Percentiles rank a stretch among this genome's conserved stretches.
These are phyloP conservation scores for Hypsibius dujardini DNA, from an alignment of 1,140 invertebrate species.

Conservation along the genomic window DNA sequence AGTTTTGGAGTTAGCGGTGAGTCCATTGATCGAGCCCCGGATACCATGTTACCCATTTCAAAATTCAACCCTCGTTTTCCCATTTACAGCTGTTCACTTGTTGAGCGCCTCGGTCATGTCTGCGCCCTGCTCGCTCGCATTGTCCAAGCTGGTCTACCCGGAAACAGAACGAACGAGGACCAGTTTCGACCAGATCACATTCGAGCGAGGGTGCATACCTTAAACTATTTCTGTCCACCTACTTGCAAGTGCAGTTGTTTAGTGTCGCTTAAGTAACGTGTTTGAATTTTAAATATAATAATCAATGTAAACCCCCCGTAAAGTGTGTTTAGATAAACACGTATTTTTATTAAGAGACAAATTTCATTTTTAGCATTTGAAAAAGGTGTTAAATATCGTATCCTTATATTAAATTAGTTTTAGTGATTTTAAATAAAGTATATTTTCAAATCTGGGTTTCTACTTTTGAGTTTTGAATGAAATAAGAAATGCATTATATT, in stretches of 20 bases:
- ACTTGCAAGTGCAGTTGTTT: too few species aligned
- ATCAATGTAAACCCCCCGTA: conserved; percentile 2
- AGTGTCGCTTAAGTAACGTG: too few species aligned
- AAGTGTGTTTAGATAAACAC: not conserved
- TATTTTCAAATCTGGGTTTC: too few species aligned
- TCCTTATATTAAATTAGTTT: too few species aligned
- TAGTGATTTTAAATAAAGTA: too few species aligned
- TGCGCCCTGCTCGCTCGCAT: conserved; percentile 70
- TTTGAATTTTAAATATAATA: conserved; percentile 16
- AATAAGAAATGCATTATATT: too few species aligned
- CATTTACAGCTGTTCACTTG: conserved; percentile 31
- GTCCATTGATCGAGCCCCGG: not conserved
- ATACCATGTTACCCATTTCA: not conserved
- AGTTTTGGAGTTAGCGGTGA: conserved; percentile 57
- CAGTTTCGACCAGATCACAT: conserved; percentile 27
- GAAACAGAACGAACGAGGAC: conserved; percentile 60
- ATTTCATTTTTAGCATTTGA: too few species aligned
- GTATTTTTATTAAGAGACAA: not conserved
- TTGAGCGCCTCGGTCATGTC: conserved; percentile 87
- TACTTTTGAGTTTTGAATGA: too few species aligned
- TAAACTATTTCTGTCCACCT: too few species aligned
- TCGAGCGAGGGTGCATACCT: conserved; percentile 4
- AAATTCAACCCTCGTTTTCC: not conserved
- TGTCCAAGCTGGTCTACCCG: conserved; percentile 73
- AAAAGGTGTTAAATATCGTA: too few species aligned